These are phyloP conservation scores for Cisticola juncidis DNA, from an alignment of 2,113 vertebrate species.

Conservation along the genomic window DNA sequence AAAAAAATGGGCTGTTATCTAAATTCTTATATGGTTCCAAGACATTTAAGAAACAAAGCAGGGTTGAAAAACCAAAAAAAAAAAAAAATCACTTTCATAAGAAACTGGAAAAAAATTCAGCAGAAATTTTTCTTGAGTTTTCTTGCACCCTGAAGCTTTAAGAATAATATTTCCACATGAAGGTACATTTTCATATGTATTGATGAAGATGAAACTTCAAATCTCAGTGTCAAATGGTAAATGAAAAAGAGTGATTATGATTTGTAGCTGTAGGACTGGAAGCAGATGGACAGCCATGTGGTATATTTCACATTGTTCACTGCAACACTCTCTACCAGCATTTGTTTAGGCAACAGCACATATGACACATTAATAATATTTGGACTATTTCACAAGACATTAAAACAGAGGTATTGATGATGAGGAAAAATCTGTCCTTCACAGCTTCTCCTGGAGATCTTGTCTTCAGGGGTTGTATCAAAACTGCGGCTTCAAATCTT, in stretches of 20 bases:
- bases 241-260: not conserved
- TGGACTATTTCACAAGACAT: not conserved
- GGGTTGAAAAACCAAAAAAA: not conserved
- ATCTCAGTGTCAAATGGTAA: not conserved
- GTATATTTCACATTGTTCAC: not conserved
- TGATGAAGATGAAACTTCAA: not conserved
- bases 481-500: not conserved
- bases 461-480: not conserved
- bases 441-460: not conserved
- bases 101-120: not conserved
- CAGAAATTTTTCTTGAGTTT: not conserved
- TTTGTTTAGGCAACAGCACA: not conserved
- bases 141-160: not conserved
- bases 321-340: not conserved
- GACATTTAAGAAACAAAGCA: not conserved
- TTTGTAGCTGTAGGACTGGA: not conserved
- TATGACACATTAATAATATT: not conserved
- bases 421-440: not conserved
- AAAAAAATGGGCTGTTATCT: not conserved
- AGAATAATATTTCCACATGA: not conserved
- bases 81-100: not conserved
- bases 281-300: constrained; percentile 32
- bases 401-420: not conserved
- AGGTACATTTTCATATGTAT: not conserved
- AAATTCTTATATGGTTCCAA: not conserved